Base-by-base conservation (phyloP, 2,888 invertebrate species). In the Pyralis farinalis region DNA sequence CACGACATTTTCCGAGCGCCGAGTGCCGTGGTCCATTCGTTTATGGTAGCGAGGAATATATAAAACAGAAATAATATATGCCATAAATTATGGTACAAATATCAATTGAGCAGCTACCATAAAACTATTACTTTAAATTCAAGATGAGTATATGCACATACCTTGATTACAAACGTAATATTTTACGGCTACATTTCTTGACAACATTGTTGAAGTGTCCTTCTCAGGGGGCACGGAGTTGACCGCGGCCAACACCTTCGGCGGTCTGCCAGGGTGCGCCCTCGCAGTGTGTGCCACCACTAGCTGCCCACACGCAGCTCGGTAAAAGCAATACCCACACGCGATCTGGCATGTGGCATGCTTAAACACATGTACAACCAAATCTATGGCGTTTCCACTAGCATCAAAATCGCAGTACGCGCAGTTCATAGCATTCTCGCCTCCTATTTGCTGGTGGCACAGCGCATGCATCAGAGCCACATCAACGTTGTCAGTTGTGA, bases 321-420 rank as follows among this genome's bases (percentile, higher is more conserved):
- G 82, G 66, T 94, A 95, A 57, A 94, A 92, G 60, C 95, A 95
- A 50, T 90, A 86, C 2, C 77, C 80, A 57, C 95, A 95, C 21
- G 91, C 91, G 55, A 77, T 94, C 20, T 85, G 79, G 55, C 94
- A 93, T 39, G 84, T 75, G 0, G 88, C 90, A 57, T 95, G 95
- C 25, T 90, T 87, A 35, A 91, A 88, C 8, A 94, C 88, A 63
- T 95, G 95, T 37, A 79, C 72, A 30, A 90, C 83, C 52, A 93
- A 65, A 27, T 85, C 58, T 42, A 77, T 73, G 43, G 79, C 63
- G 58, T 82, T 54, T 29, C 67, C 58, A 1, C 58, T 51, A 3
- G 82, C 69, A 16, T 84, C 73, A 37, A 78, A 85, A 28, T 82
- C 77, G 53, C 93, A 93, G 56, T 93, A 93, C 0, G 89, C 72